phyloP scores from a whole-genome alignment of 2,888 invertebrate genomes.

The Candidula unifasciata region DNA sequence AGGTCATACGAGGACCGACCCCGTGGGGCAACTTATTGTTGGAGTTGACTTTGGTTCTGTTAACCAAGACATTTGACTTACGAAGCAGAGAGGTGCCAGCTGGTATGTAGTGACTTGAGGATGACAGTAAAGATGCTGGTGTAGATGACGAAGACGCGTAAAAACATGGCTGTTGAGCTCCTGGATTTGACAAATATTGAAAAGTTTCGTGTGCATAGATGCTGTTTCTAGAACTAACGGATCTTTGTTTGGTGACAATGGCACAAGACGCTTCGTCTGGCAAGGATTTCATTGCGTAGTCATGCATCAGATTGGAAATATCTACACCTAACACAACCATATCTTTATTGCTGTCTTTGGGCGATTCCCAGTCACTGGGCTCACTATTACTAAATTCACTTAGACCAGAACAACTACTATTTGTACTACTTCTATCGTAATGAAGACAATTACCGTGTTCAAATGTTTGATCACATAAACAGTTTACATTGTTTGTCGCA shows the following conservation, averaged over 20 bases:
- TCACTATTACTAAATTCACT: conserved; percentile 62
- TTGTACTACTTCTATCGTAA: conserved; percentile 12
- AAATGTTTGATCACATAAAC: neutral
- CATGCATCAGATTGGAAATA: conserved; percentile 73
- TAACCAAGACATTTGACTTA: conserved; percentile 34
- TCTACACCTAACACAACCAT: conserved; percentile 77
- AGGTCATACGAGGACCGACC: conserved; percentile 44
- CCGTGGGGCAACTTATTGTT: conserved; percentile 34
- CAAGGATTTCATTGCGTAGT: conserved; percentile 62
- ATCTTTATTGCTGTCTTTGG: conserved; percentile 58
- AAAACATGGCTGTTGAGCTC: neutral
- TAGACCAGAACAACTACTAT: conserved; percentile 57
- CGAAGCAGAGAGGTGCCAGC: conserved; percentile 39
- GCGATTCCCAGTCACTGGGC: conserved; percentile 40
- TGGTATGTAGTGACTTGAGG: conserved; percentile 6
- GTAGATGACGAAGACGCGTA: conserved; percentile 1
- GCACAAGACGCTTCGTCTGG: conserved; percentile 35
- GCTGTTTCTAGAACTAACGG: neutral
- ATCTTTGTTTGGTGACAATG: conserved; percentile 14
- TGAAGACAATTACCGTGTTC: neutral
- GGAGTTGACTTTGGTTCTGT: conserved; percentile 30
- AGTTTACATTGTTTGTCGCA: neutral
- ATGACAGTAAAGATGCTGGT: neutral
- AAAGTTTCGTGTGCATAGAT: neutral
- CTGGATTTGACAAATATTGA: conserved; percentile 3